phyloP scores from a whole-genome alignment of 30 jellyfish, hydroid and myxozoan species.

The Hydra vulgaris region DNA sequence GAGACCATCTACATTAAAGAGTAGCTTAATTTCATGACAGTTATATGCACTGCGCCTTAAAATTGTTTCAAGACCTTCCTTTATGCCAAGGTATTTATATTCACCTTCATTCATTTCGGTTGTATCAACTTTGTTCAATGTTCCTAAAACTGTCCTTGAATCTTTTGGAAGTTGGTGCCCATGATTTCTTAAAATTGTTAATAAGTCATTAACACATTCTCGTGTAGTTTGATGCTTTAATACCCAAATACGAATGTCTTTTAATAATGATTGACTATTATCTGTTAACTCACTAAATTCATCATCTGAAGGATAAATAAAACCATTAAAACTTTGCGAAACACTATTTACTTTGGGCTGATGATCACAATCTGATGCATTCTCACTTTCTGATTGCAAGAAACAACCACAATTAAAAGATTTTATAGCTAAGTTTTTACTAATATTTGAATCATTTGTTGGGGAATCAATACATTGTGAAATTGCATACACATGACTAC shows the following conservation, averaged over 20 bases:
- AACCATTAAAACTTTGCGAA: background rate
- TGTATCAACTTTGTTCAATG: background rate
- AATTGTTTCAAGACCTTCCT: background rate
- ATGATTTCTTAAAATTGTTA: background rate
- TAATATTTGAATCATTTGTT: background rate
- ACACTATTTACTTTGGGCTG: background rate
- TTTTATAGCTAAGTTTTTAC: background rate
- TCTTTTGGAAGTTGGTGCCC: background rate
- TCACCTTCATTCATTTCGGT: background rate
- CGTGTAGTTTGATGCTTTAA: background rate
- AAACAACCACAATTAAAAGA: background rate
- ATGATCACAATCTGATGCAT: background rate
- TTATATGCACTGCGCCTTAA: background rate
- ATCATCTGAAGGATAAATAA: background rate
- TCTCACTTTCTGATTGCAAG: background rate
- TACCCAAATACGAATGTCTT: background rate
- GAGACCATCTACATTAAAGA: conserved; percentile 16
- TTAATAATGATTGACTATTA: background rate
- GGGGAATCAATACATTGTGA: background rate
- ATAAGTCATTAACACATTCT: background rate
- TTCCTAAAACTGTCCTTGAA: background rate
- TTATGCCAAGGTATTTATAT: background rate
- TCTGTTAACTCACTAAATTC: background rate
- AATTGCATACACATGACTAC: background rate
- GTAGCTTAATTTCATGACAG: conserved; percentile 2